These are phyloP conservation scores for Saturnia pavonia DNA, from an alignment of 2,888 invertebrate genomes.

Conservation along the genomic window DNA sequence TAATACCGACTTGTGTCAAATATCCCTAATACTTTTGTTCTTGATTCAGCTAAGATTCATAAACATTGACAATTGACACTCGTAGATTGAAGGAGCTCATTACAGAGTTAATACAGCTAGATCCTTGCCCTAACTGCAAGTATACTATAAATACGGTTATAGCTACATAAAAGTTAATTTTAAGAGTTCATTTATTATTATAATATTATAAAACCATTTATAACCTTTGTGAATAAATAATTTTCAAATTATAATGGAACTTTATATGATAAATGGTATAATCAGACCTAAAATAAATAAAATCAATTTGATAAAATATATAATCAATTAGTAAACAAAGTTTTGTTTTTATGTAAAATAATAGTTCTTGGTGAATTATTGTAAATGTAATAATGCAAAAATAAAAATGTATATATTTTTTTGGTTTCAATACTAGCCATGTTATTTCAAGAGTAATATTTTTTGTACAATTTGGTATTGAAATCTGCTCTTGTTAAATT, in stretches of 20 bases:
- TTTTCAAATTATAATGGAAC: not conserved
- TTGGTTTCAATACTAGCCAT: no score
- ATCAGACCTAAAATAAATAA: not conserved
- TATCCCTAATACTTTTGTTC: slow-evolving; percentile 11
- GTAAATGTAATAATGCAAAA: no score
- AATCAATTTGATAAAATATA: not conserved
- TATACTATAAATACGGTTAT: not conserved
- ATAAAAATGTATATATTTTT: no score
- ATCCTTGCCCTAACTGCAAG: not conserved
- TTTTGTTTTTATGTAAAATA: not conserved
- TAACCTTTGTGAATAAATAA: not conserved
- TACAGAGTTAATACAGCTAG: not conserved
- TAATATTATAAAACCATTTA: not conserved
- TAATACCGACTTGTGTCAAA: slow-evolving; percentile 23
- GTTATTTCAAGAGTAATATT: no score
- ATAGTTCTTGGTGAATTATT: not conserved
- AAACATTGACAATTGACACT: slow-evolving; percentile 4
- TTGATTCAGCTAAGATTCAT: not conserved
- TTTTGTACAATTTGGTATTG: no score
- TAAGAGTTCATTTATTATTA: not conserved
- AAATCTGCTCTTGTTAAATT: not conserved
- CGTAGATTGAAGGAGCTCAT: not conserved
- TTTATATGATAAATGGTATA: not conserved
- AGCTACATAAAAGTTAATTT: not conserved
- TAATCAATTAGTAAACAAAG: not conserved